Base-by-base conservation (phyloP, 2,113 vertebrate genomes). In the Osmerus mordax region DNA sequence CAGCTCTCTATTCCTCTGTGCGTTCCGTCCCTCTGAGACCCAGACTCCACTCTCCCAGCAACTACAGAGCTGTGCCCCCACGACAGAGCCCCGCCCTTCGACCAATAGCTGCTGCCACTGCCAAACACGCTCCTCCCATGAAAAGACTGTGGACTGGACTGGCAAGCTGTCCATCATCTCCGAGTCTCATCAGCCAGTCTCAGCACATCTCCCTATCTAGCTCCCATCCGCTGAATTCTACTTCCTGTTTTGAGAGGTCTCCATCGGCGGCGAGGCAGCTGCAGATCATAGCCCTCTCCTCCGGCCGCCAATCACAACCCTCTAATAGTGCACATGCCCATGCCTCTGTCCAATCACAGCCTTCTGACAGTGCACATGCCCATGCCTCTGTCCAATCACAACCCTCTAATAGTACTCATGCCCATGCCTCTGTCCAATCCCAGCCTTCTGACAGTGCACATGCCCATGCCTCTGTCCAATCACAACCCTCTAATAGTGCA, bases 1-100 rank as follows among this genome's bases (percentile, higher is more conserved):
- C 86, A 92, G 91, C 89, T 59, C 86, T 92, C 13, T 92, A 92
- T 80, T 89, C 90, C 72, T 87, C 91, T 0, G 81, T 91, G 15
- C 89, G 90, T 69, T 89, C 90, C 71, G 87, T 90, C 66, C 91
- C 91, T 14, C 83, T 92, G 28, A 84, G 88, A 25, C 88, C 88
- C 53, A 71, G 87, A 29, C 87, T 89, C 23, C 88, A 82, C 8
- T 78, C 83, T 51, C 88, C 80, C 16, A 91, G 78, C 59, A 78
- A 81, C 61, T 87, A 81, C 81, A 74, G 78, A 6, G 71, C 53
- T 18, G 15, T 71, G 28, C 67, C 77, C 0, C 89, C 90, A 3
- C 83, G 86, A 0, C 87, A 86, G 18, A 68, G 66, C 61, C 80
- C 78, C 1, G n/a, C 78, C 73, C 83, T 83, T 9, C 89, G 88